Percentiles rank a stretch among this genome's conserved stretches.
Conservation (phyloP, 2,797 vertebrate genomes). For the Epinephelus coioides region DNA sequence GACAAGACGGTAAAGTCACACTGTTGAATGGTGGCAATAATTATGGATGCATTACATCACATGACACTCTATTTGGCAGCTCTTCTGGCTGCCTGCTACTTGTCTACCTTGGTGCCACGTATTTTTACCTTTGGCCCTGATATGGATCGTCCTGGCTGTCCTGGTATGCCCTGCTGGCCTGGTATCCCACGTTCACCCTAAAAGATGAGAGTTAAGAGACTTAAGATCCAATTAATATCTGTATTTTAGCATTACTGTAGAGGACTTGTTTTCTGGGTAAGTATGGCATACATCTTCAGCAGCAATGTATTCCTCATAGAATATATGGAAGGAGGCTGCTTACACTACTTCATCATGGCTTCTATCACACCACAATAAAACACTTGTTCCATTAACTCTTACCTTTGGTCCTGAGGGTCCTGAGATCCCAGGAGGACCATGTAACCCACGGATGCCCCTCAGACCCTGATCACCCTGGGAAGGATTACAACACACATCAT, state of each 20-base stretch:
- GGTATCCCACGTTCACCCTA: slow-evolving; percentile 92
- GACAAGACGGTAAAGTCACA: slow-evolving; percentile 38
- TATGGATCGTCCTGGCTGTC: slow-evolving; percentile 90
- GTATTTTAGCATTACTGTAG: slow-evolving; percentile 10
- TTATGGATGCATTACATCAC: slow-evolving; percentile 19
- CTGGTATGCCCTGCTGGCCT: slow-evolving; percentile 89
- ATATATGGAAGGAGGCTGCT: neutral
- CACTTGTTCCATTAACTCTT: slow-evolving; percentile 27
- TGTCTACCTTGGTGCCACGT: slow-evolving; percentile 38
- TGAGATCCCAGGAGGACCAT: slow-evolving; percentile 88
- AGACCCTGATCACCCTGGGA: slow-evolving; percentile 93
- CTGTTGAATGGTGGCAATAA: slow-evolving; percentile 3
- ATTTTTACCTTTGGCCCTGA: slow-evolving; percentile 91
- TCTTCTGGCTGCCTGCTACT: slow-evolving; percentile 19
- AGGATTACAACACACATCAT: slow-evolving; percentile 27
- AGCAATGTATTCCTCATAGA: neutral
- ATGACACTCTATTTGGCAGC: slow-evolving; percentile 40
- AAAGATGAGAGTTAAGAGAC: slow-evolving; percentile 33
- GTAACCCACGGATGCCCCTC: slow-evolving; percentile 91
- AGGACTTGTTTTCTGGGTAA: slow-evolving; percentile 23
- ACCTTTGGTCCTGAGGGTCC: slow-evolving; percentile 93
- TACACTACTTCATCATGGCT: neutral
- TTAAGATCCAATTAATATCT: slow-evolving; percentile 18
- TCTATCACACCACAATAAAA: slow-evolving; percentile 1
- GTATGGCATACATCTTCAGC: slow-evolving; percentile 17